Percentiles rank a stretch among this genome's conserved stretches.
These are phyloP conservation scores for Pyrrhia umbra DNA, from an alignment of 2,888 invertebrate species.

Conservation along the genomic window DNA sequence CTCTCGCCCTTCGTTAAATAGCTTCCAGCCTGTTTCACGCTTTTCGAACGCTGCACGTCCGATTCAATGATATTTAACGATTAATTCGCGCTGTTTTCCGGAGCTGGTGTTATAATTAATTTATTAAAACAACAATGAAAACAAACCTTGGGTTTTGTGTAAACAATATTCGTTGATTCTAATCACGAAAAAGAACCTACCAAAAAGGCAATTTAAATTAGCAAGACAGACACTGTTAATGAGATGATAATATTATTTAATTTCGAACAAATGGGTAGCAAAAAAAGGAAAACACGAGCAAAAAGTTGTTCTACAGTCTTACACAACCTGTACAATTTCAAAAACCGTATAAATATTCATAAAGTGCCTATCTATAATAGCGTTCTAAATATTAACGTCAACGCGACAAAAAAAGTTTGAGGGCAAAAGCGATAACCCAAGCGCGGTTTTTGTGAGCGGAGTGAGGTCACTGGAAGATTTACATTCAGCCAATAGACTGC, in stretches of 20 bases:
- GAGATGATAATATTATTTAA: conserved; percentile 37
- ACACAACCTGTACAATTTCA: conserved; percentile 46
- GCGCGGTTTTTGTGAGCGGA: conserved; percentile 61
- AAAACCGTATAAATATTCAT: conserved; percentile 57
- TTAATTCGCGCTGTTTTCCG: conserved; percentile 46
- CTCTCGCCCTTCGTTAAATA: conserved; percentile 80
- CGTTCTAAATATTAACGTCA: conserved; percentile 58
- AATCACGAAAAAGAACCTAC: conserved; percentile 12
- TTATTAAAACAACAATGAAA: conserved; percentile 19
- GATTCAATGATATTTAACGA: conserved; percentile 51
- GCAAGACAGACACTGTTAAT: neutral
- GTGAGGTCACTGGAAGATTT: conserved; percentile 70
- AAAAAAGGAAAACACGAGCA: conserved; percentile 33
- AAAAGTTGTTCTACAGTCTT: conserved; percentile 42
- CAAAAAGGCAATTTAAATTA: neutral
- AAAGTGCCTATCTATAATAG: conserved; percentile 37
- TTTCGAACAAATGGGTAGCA: conserved; percentile 21
- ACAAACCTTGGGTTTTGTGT: conserved; percentile 9
- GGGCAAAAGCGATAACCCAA: conserved; percentile 68
- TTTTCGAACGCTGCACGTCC: conserved; percentile 57
- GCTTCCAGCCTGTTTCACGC: conserved; percentile 77
- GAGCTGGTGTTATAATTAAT: conserved; percentile 23
- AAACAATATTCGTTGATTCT: conserved; percentile 13
- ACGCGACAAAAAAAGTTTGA: conserved; percentile 57
- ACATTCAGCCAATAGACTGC: conserved; percentile 66